Percentiles rank a stretch among this genome's conserved stretches.
Conservation (phyloP, 2,113 vertebrate genomes). For the Perca fluviatilis region DNA sequence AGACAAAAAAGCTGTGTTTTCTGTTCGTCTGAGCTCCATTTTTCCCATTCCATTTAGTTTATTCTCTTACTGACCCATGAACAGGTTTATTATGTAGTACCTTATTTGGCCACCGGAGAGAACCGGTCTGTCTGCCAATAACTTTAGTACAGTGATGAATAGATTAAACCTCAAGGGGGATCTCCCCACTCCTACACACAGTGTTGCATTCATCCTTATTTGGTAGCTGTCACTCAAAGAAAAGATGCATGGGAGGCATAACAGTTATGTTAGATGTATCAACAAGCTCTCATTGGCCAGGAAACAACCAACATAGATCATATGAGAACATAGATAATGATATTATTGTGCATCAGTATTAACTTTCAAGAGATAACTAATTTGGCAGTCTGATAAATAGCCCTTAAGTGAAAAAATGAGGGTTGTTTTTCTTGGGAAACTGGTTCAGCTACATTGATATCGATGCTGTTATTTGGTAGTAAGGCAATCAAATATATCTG, state of each 20-base stretch:
- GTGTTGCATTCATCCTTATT: conserved; percentile 42
- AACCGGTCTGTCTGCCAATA: conserved; percentile 15
- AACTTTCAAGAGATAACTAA: neutral
- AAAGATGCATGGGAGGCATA: neutral
- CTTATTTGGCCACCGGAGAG: conserved; percentile 61
- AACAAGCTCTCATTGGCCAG: neutral
- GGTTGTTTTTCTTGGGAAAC: neutral
- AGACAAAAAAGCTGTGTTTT: conserved; percentile 9
- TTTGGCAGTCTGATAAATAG: neutral
- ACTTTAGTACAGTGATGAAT: conserved; percentile 40
- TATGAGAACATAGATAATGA: neutral
- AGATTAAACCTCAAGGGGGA: conserved; percentile 19
- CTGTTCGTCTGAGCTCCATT: neutral
- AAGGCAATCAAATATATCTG: neutral
- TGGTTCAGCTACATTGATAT: neutral
- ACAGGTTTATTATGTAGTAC: conserved; percentile 26
- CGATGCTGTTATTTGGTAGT: neutral
- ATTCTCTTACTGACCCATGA: neutral
- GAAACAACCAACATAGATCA: neutral
- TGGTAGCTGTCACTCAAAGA: conserved; percentile 30
- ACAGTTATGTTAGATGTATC: neutral
- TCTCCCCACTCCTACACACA: conserved; percentile 12
- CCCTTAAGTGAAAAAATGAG: neutral
- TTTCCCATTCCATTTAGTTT: neutral
- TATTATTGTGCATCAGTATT: neutral